A percentile compares a stretch with the other conserved stretches of the same genome.
Conservation (phyloP, 2,113 vertebrate species). For the Cololabis saira region DNA sequence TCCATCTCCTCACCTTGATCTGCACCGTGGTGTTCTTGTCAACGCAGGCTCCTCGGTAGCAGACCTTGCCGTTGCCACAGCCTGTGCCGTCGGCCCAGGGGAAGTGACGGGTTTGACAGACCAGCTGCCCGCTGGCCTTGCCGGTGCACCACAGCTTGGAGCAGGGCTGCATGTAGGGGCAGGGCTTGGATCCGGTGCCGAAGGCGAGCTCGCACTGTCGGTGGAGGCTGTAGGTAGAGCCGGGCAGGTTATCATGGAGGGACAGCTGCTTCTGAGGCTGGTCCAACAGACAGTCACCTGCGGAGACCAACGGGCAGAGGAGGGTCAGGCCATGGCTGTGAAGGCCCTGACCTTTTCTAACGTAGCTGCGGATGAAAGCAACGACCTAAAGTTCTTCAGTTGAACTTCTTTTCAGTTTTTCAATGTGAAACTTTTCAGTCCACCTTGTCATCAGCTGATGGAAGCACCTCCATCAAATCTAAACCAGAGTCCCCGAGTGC, state of each 20-base stretch:
- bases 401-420: too few species aligned
- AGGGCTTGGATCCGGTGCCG: constrained; percentile 90
- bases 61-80: constrained; percentile 88
- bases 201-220: constrained; percentile 96
- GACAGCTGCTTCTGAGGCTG: constrained; percentile 89
- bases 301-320: constrained; percentile 23
- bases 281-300: constrained; percentile 94
- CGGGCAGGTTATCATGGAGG: constrained; percentile 87
- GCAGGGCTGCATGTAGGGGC: constrained; percentile 96
- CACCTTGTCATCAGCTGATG: too few species aligned
- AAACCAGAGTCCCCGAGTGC: too few species aligned
- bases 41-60: constrained; percentile 86
- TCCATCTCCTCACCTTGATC: constrained; percentile 81
- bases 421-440: too few species aligned
- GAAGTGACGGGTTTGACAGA: constrained; percentile 96
- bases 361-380: background rate
- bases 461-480: too few species aligned
- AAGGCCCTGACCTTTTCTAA: background rate
- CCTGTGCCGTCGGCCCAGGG: constrained; percentile 96
- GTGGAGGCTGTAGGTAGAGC: constrained; percentile 88
- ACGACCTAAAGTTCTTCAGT: too few species aligned
- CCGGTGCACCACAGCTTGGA: constrained; percentile 96
- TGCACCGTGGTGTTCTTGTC: constrained; percentile 85
- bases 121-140: constrained; percentile 90
- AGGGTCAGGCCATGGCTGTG: background rate